Evolutionary conservation across 30 jellyfish, hydroid and myxozoan species (phyloP), one percentile per base, ranked within the genome.

Genomic region (Chrysaora quinquecirrha): DNA sequence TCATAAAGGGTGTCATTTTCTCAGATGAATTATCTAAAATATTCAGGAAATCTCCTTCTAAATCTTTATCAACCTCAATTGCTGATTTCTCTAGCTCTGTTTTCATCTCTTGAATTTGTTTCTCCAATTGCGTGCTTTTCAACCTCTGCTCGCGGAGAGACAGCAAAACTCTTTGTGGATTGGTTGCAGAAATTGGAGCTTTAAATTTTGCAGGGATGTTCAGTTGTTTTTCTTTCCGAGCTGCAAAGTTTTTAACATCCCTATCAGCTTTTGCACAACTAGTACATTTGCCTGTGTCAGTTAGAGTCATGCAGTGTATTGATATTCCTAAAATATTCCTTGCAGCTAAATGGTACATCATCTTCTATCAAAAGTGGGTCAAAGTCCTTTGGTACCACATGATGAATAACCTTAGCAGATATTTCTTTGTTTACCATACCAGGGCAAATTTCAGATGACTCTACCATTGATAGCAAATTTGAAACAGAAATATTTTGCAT

Each of bases 111-210:
- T 73, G 73, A 21, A 47, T 46, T 48, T 73, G 70, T 38, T 73
- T 48, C 73, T 73, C 85, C 52, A 73, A 38, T 48, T 73, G 85
- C 18, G 54, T 30, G 60, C 50, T 73, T 73, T 73, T 73, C 85
- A 73, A 34, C 22, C 72, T 50, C 43, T 73, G 85, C 73, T 73
- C 85, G 25, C 85, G 73, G 3, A 73, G 72, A 2, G 85, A 12
- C 58, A 73, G 11, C 30, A 73, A 73, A 73, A 73, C 73, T 73
- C 85, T 73, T 0, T 73, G 85, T 27, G 58, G 43, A 23, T 50
- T 43, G 28, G 85, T 73, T 73, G 52, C 60, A 73, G 85, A 47
- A 73, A 73, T 73, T 1, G 85, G 58, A 0, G 85, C 85, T 29
- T 73, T 73, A 3, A 50, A 73, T 50, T 29, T 73, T 73, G 85